phyloP scores from a whole-genome alignment of 2,797 vertebrate species.

The Gymnothorax javanicus region DNA sequence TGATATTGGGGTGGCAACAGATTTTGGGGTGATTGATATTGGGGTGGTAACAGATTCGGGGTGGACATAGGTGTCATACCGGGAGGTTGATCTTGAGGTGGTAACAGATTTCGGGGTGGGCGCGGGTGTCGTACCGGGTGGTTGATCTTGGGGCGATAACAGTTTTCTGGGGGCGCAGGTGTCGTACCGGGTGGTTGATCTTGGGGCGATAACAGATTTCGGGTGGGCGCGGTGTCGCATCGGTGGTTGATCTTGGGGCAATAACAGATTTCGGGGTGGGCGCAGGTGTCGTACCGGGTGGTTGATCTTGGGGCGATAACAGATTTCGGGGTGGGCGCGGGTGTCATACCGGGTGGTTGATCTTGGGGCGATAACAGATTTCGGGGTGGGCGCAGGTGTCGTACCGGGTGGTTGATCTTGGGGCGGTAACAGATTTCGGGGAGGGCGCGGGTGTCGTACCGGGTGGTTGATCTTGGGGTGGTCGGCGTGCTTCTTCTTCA shows the following conservation, averaged over 20 bases:
- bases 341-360: neutral
- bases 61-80: no score
- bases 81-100: no score
- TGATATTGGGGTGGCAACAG: no score
- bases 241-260: slow-evolving; percentile 82
- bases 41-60: no score
- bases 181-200: slow-evolving; percentile 88
- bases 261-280: slow-evolving; percentile 37
- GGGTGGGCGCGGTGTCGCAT: slow-evolving; percentile 54
- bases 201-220: slow-evolving; percentile 74
- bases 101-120: neutral
- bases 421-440: neutral
- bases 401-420: neutral
- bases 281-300: no score
- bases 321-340: no score
- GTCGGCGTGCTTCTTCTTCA: slow-evolving; percentile 86
- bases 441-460: slow-evolving; percentile 61
- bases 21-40: no score
- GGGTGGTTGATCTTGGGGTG: slow-evolving; percentile 94
- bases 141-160: slow-evolving; percentile 39
- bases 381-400: neutral
- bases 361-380: neutral
- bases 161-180: neutral
- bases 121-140: neutral
- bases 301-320: neutral